Percentiles rank a stretch among this genome's conserved stretches.
Evolutionary conservation across 1,140 invertebrate species (phyloP).

Genomic region (Sinella curviseta): DNA sequence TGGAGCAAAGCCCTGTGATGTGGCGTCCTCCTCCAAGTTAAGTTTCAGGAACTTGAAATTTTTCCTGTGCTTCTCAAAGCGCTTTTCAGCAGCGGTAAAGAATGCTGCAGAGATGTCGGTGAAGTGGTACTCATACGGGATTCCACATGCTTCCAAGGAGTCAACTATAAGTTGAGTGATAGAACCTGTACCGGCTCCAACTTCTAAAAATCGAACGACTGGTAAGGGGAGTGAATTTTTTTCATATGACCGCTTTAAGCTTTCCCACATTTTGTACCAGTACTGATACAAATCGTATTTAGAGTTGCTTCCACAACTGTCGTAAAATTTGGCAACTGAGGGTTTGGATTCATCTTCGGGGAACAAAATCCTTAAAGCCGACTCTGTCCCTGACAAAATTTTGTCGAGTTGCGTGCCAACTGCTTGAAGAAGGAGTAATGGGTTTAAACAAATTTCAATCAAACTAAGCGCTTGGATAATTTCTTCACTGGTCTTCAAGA

Average conservation of each 20-base stretch:
- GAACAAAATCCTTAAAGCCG: background rate
- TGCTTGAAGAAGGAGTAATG: background rate
- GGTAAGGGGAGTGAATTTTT: background rate
- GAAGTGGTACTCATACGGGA: background rate
- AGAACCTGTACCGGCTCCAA: background rate
- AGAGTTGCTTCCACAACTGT: background rate
- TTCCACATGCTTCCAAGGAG: background rate
- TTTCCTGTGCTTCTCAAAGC: constrained; percentile 3
- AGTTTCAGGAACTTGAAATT: constrained; percentile 16
- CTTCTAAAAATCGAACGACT: background rate
- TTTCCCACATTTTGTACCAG: background rate
- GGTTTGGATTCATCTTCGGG: background rate
- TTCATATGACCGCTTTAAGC: background rate
- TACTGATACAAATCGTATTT: background rate
- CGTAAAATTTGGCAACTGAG: background rate
- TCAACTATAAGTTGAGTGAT: background rate
- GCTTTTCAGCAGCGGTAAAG: background rate
- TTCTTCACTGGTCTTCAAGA: too few relatives aligned
- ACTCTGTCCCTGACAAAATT: background rate
- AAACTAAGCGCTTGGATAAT: too few relatives aligned
- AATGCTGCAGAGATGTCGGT: constrained; percentile 4
- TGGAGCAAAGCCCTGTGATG: constrained; percentile 19
- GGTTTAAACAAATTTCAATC: background rate
- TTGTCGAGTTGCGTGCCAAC: background rate
- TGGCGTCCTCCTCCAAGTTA: constrained; percentile 33